These are phyloP conservation scores for Silurus glanis DNA, from an alignment of 2,113 vertebrate genomes.

Conservation along the genomic window DNA sequence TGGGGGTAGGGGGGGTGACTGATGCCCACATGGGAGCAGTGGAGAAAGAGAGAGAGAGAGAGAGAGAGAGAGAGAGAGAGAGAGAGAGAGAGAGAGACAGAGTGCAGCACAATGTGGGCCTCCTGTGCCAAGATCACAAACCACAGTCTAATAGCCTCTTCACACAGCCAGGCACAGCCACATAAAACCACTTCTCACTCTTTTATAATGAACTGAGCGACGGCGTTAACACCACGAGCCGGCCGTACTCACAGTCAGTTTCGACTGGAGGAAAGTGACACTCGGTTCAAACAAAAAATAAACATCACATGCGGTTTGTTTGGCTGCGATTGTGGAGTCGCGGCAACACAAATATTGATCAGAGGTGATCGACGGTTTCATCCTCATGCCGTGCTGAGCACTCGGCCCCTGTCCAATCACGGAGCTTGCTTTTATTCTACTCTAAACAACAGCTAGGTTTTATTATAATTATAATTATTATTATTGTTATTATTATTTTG, in stretches of 20 bases:
- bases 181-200: conserved; percentile 45
- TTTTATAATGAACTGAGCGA: conserved; percentile 44
- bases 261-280: conserved; percentile 31
- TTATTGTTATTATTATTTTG: background rate
- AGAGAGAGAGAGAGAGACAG: conserved; percentile 25
- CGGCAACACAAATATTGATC: conserved; percentile 41
- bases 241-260: conserved; percentile 10
- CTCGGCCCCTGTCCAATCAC: background rate
- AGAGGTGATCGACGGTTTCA: conserved; percentile 25
- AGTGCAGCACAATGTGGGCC: conserved; percentile 47
- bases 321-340: conserved; percentile 6
- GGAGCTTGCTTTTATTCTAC: background rate
- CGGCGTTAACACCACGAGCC: conserved; percentile 26
- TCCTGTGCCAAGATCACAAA: conserved; percentile 50
- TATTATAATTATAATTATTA: background rate
- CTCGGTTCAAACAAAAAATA: background rate
- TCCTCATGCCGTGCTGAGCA: background rate
- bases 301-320: background rate
- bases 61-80: conserved; percentile 61
- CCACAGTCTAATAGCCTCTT: conserved; percentile 50
- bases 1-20: conserved; percentile 60
- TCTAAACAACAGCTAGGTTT: background rate
- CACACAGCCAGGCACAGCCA: conserved; percentile 42
- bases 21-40: conserved; percentile 64
- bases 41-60: conserved; percentile 35